A percentile compares a stretch with the other conserved stretches of the same genome.
These are phyloP conservation scores for Grapholita molesta DNA, from an alignment of 1,140 invertebrate species.

Conservation along the genomic window DNA sequence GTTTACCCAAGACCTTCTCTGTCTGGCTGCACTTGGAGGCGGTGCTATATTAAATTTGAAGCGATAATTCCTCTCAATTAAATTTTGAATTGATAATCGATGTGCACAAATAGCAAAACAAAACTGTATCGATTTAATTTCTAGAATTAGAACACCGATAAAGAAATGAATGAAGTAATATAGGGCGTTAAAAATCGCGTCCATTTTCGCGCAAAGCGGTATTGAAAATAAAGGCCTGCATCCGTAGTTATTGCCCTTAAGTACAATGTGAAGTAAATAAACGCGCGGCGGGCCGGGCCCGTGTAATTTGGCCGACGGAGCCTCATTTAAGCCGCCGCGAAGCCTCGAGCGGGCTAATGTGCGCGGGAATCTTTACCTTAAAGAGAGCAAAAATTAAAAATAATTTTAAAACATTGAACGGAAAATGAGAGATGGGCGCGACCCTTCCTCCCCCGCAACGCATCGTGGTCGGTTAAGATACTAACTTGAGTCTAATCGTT, in stretches of 20 bases:
- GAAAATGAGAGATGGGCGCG: constrained; percentile 61
- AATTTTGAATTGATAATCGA: constrained; percentile 16
- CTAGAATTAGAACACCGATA: neutral
- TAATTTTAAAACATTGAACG: constrained; percentile 65
- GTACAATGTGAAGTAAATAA: constrained; percentile 75
- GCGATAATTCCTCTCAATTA: constrained; percentile 11
- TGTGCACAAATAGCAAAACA: neutral
- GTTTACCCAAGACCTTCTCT: neutral
- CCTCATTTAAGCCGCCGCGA: constrained; percentile 65
- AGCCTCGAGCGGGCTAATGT: constrained; percentile 56
- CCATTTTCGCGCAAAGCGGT: constrained; percentile 49
- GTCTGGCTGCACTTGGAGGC: neutral
- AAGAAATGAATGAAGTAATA: constrained; percentile 2
- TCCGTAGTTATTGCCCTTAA: constrained; percentile 72
- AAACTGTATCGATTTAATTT: constrained; percentile 7
- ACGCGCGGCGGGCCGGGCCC: constrained; percentile 57
- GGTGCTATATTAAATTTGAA: constrained; percentile 16
- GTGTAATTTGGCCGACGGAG: constrained; percentile 71
- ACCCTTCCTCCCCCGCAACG: constrained; percentile 48
- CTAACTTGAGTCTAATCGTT: neutral
- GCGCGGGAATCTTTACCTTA: constrained; percentile 51
- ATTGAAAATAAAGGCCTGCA: constrained; percentile 54
- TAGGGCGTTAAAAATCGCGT: constrained; percentile 25
- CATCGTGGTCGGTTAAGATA: neutral
- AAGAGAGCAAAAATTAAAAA: constrained; percentile 68